Base-by-base conservation (phyloP, 2,797 vertebrate species). In the Bradypodion pumilum region DNA sequence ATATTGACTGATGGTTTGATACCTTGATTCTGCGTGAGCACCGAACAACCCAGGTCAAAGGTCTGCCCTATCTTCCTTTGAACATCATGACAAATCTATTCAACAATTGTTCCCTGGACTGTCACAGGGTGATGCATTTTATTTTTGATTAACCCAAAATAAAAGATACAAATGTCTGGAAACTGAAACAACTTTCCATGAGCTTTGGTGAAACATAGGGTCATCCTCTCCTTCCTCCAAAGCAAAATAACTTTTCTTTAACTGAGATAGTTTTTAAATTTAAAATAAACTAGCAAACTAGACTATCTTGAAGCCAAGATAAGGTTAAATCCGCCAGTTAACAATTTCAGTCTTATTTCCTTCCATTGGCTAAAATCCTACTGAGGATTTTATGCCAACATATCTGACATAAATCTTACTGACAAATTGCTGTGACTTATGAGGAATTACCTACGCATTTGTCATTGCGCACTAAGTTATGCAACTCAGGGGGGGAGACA, bases 61-160 rank as follows among this genome's bases (percentile, higher is more conserved):
- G 65, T 69, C 62, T 10, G 1, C 63, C 0, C 1, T 90, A 90
- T 75, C 65, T 89, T 91, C 85, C 88, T 86, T 40, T 70, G 4
- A 19, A 78, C 72, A 72, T 77, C n/a, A 83, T 82, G 79, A 83
- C 44, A 7, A 91, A 88, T 87, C 74, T 89, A 35, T 49, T 52
- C 27, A 79, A 82, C 56, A 87, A 81, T 76, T 63, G 70, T 19
- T 86, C 2, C 5, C 49, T 86, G 69, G 82, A 85, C 72, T 92
- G 85, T 37, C 35, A 42, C 35, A 63, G 37, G 25, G 27, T 21
- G 15, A 1, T 7, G 91, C 84, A 52, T 65, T 0, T 21, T 42
- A 29, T 1, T 9, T 2, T 10, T 2, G 44, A 49, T 74, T 80
- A 44, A 87, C 52, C 23, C 0, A 82, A 74, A 68, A 56, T 74